phyloP scores from a whole-genome alignment of 1,140 invertebrate species.

The Neomicropteryx cornuta region DNA sequence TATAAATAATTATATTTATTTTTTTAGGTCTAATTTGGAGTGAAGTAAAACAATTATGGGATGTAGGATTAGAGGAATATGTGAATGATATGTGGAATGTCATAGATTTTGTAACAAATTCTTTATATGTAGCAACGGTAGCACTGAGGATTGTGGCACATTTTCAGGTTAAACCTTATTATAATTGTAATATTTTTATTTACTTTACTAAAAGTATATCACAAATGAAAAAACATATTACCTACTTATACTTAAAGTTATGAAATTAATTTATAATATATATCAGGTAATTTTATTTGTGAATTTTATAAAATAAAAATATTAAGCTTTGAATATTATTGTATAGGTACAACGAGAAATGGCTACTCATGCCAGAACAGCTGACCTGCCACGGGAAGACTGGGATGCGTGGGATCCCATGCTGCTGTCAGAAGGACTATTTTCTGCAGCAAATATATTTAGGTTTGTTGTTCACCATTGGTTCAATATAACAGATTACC shows the following conservation, averaged over 20 bases:
- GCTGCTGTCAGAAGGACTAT: slow-evolving; percentile 91
- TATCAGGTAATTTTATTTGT: too few relatives aligned
- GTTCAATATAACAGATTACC: too few relatives aligned
- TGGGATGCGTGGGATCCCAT: slow-evolving; percentile 97
- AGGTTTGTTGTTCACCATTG: slow-evolving; percentile 40
- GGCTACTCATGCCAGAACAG: slow-evolving; percentile 32
- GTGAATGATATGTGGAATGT: slow-evolving; percentile 99
- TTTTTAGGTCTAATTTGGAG: slow-evolving; percentile 89
- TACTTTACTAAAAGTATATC: too few relatives aligned
- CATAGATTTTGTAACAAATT: slow-evolving; percentile 97
- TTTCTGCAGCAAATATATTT: slow-evolving; percentile 95
- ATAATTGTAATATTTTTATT: background rate
- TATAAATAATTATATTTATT: slow-evolving; percentile 9
- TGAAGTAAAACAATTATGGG: slow-evolving; percentile 97
- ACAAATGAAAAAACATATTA: too few relatives aligned
- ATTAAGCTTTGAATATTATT: too few relatives aligned
- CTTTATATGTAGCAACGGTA: slow-evolving; percentile 92
- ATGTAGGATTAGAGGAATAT: slow-evolving; percentile 91
- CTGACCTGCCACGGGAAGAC: slow-evolving; percentile 61
- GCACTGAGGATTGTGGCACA: slow-evolving; percentile 89
- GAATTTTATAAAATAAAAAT: too few relatives aligned
- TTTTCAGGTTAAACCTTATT: slow-evolving; percentile 55
- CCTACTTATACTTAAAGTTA: too few relatives aligned
- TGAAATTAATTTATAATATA: too few relatives aligned
- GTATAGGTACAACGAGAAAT: slow-evolving; percentile 54